A percentile compares a stretch with the other conserved stretches of the same genome.
Evolutionary conservation across 2,797 vertebrate species (phyloP).

Genomic region (Furcifer pardalis): DNA sequence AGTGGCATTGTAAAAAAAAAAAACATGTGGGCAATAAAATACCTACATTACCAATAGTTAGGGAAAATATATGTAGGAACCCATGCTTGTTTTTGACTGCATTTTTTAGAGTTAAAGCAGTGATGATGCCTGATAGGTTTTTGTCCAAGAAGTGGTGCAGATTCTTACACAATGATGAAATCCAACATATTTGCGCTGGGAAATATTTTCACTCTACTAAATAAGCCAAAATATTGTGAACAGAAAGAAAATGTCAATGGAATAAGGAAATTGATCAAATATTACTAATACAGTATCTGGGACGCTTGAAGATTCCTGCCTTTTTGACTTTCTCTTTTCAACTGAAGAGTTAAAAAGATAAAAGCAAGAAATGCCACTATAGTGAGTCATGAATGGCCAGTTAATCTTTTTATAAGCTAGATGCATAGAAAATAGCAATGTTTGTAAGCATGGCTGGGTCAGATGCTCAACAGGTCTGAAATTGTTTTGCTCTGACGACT

Average conservation of each 20-base stretch:
- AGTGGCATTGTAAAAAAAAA: too few relatives aligned
- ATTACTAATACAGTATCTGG: not conserved
- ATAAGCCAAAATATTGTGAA: not conserved
- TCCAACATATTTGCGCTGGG: too few relatives aligned
- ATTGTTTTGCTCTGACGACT: not conserved
- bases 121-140: too few relatives aligned
- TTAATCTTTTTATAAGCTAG: not conserved
- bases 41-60: too few relatives aligned
- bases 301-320: not conserved
- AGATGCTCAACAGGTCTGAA: not conserved
- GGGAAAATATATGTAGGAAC: too few relatives aligned
- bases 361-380: not conserved
- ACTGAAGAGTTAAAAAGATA: not conserved
- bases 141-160: too few relatives aligned
- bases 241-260: not conserved
- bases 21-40: too few relatives aligned
- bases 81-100: too few relatives aligned
- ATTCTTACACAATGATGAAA: too few relatives aligned
- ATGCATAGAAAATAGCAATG: not conserved
- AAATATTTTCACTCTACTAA: too few relatives aligned
- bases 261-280: not conserved
- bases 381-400: not conserved
- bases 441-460: not conserved
- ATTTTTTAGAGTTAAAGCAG: too few relatives aligned
- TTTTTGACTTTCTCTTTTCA: not conserved